phyloP scores from a whole-genome alignment of 2,113 vertebrate genomes.

The Rousettus leschenaultii region DNA sequence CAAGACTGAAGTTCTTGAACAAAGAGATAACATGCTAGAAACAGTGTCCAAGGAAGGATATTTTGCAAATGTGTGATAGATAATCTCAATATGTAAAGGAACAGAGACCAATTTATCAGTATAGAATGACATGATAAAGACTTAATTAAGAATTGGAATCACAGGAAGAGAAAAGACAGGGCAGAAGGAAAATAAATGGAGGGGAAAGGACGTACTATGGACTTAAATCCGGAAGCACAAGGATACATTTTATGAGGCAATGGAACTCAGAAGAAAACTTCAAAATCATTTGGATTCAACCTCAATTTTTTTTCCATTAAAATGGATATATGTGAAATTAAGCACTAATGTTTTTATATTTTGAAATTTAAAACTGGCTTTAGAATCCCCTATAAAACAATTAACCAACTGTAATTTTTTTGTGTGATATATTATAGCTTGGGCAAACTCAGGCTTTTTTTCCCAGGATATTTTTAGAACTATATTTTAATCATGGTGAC shows the following conservation, averaged over 20 bases:
- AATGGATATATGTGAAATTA: neutral
- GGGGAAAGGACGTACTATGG: neutral
- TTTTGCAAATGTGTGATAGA: neutral
- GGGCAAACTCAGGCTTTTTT: neutral
- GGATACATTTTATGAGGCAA: neutral
- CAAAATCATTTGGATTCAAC: neutral
- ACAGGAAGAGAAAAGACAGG: neutral
- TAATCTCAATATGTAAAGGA: neutral
- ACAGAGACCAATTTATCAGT: neutral
- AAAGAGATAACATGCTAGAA: neutral
- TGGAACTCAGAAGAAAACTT: neutral
- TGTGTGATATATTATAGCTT: neutral
- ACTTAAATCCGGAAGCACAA: neutral
- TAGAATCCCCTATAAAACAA: neutral
- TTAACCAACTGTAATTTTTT: neutral
- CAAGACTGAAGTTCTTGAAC: neutral
- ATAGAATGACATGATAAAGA: neutral
- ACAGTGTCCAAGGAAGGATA: neutral
- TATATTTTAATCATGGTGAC: neutral
- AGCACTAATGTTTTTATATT: neutral
- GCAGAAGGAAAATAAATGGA: neutral
- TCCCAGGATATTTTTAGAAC: neutral
- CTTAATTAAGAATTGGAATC: neutral
- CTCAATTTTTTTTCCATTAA: neutral
- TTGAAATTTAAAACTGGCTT: neutral